phyloP scores from a whole-genome alignment of 2,888 invertebrate species.

The Monoplex corrugatus region DNA sequence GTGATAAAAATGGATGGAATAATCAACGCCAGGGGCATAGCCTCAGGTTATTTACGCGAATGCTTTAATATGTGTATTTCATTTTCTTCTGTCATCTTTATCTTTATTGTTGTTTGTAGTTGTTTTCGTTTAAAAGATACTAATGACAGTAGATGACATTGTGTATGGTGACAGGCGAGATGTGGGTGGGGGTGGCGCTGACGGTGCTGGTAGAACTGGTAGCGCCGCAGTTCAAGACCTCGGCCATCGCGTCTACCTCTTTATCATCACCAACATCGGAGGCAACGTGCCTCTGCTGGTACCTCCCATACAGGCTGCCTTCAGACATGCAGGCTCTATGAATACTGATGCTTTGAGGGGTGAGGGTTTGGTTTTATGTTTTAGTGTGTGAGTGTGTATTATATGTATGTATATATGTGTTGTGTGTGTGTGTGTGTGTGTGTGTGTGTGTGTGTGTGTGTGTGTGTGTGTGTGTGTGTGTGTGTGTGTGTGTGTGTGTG shows the following conservation, averaged over 20 bases:
- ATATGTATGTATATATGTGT: no score
- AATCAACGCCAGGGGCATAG: no score
- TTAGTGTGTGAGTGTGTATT: no score
- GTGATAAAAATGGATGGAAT: no score
- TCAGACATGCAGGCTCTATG: slow-evolving; percentile 65
- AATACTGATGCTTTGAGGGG: slow-evolving; percentile 69
- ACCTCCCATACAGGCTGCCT: slow-evolving; percentile 73
- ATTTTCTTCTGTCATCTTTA: no score
- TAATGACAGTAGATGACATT: neutral
- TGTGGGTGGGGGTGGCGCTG: slow-evolving; percentile 81
- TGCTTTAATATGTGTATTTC: no score
- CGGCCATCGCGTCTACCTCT: slow-evolving; percentile 81
- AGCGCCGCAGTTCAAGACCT: slow-evolving; percentile 78
- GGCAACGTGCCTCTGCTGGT: slow-evolving; percentile 81
- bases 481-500: neutral
- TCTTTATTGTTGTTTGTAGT: no score
- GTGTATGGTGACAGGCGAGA: slow-evolving; percentile 75
- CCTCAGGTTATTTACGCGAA: no score
- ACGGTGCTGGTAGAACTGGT: slow-evolving; percentile 81
- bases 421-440: neutral
- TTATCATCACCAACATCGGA: slow-evolving; percentile 82
- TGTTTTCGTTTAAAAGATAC: no score
- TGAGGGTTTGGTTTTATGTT: slow-evolving; percentile 46
- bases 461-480: neutral
- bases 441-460: neutral